Conservation (phyloP, 1,140 invertebrate genomes). For the Drosophila subobscura region DNA sequence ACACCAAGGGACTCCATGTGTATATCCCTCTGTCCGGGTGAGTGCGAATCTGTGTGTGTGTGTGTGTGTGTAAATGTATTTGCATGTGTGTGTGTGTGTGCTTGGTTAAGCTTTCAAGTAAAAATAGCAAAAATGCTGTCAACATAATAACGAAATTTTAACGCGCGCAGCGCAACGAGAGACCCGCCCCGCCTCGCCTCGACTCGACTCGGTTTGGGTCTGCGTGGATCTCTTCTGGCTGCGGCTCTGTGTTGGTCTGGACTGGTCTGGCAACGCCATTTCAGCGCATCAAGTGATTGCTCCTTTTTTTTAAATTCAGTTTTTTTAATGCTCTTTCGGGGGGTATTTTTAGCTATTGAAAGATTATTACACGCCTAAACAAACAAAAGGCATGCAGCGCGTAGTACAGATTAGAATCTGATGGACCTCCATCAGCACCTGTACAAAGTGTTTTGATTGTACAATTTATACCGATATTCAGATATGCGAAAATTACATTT, state of each 20-base stretch:
- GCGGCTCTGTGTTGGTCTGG: conserved; percentile 6
- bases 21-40: conserved; percentile 1
- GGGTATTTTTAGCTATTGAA: background rate
- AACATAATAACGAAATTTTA: conserved; percentile 83
- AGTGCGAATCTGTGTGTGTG: conserved; percentile 3
- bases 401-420: too few species aligned
- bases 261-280: conserved; percentile 23
- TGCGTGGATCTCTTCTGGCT: conserved; percentile 19
- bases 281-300: conserved; percentile 53
- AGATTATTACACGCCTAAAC: too few species aligned
- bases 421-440: too few species aligned
- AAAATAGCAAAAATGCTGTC: conserved; percentile 81
- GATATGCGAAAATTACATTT: too few species aligned
- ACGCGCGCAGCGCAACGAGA: conserved; percentile 68
- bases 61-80: conserved; percentile 20
- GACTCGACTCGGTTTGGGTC: background rate
- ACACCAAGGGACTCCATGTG: conserved; percentile 64
- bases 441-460: too few species aligned
- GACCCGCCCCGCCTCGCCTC: conserved; percentile 1
- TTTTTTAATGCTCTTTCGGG: background rate
- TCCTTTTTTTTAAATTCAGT: conserved; percentile 1
- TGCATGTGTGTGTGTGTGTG: conserved; percentile 38
- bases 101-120: conserved; percentile 80
- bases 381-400: too few species aligned
- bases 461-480: too few species aligned